phyloP scores from a whole-genome alignment of 1,140 invertebrate genomes.

The Drosophila busckii region DNA sequence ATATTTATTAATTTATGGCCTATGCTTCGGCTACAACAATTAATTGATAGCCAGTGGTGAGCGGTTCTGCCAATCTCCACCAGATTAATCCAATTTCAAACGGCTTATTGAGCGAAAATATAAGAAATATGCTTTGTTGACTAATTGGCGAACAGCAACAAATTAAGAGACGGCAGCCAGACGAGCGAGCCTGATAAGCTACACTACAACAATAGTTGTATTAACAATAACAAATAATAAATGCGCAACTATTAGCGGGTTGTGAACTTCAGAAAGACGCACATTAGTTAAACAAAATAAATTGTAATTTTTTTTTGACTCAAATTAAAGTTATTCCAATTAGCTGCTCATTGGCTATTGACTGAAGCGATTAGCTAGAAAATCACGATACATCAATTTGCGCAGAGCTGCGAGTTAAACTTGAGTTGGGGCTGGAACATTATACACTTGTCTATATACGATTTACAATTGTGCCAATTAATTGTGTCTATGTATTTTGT shows the following conservation, averaged over 20 bases:
- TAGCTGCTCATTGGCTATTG: constrained; percentile 44
- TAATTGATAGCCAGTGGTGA: neutral
- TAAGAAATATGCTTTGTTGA: constrained; percentile 18
- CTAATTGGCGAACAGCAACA: constrained; percentile 37
- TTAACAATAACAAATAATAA: constrained; percentile 16
- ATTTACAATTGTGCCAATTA: constrained; percentile 65
- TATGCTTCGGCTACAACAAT: neutral
- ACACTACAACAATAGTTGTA: constrained; percentile 6
- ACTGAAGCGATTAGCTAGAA: constrained; percentile 58
- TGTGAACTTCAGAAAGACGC: neutral
- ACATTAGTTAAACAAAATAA: neutral
- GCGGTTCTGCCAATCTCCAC: constrained; percentile 29
- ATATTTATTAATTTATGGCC: constrained; percentile 3
- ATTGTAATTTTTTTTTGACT: constrained; percentile 1
- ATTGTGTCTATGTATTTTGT: constrained; percentile 39
- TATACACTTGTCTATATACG: too few relatives aligned
- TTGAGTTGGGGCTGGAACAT: constrained; percentile 5
- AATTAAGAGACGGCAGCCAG: constrained; percentile 32
- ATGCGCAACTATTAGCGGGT: constrained; percentile 23
- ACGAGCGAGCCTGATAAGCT: too few relatives aligned
- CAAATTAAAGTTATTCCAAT: constrained; percentile 23
- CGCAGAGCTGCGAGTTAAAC: constrained; percentile 45
- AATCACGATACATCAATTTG: constrained; percentile 74
- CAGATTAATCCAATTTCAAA: constrained; percentile 58
- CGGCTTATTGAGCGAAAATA: constrained; percentile 11